These are phyloP conservation scores for Agrotis segetum DNA, from an alignment of 2,888 invertebrate species.

Conservation along the genomic window DNA sequence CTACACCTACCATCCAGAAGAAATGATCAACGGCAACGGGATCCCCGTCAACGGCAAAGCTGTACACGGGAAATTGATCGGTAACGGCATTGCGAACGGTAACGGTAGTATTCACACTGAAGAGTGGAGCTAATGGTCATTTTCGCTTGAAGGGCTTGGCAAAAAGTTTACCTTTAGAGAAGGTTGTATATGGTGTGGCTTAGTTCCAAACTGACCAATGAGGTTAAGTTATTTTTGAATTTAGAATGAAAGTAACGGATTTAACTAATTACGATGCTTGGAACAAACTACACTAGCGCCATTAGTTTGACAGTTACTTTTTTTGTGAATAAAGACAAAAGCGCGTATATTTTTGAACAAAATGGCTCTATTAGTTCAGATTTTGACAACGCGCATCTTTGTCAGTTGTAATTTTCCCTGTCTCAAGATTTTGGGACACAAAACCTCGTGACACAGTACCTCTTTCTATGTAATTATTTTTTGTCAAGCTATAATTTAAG, in stretches of 20 bases:
- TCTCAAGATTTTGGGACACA: too few species aligned
- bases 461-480: neutral
- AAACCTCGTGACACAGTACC: neutral
- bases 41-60: constrained; percentile 57
- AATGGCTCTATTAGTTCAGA: neutral
- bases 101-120: constrained; percentile 50
- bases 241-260: too few species aligned
- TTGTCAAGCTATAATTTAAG: constrained; percentile 20
- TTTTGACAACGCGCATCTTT: neutral
- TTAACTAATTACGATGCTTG: too few species aligned
- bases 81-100: constrained; percentile 57
- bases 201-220: too few species aligned
- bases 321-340: too few species aligned
- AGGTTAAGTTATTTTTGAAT: too few species aligned
- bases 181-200: too few species aligned
- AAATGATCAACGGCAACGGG: constrained; percentile 55
- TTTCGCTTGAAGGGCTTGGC: constrained; percentile 14
- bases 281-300: too few species aligned
- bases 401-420: neutral
- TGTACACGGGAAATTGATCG: constrained; percentile 61
- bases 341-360: too few species aligned
- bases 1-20: constrained; percentile 88
- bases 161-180: constrained; percentile 3
- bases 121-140: constrained; percentile 59
- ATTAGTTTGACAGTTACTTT: too few species aligned